These are phyloP conservation scores for Pseudococcus longispinus DNA, from an alignment of 2,888 invertebrate genomes.

Conservation along the genomic window DNA sequence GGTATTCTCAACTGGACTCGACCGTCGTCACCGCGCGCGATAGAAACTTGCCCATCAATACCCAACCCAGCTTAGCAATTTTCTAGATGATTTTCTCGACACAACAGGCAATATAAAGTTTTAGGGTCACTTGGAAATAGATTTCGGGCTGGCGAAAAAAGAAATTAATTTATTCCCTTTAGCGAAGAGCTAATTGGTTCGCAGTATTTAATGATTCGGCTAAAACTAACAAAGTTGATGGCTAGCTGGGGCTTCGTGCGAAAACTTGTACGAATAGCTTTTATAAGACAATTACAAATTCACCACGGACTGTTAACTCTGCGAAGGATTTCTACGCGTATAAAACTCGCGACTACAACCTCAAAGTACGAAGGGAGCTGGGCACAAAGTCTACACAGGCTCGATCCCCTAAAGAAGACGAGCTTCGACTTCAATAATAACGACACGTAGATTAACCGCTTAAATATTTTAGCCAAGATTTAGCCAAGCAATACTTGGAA, in stretches of 20 bases:
- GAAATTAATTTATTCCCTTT: conserved; percentile 17
- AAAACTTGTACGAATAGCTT: neutral
- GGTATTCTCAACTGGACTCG: neutral
- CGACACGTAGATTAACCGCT: neutral
- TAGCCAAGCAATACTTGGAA: neutral
- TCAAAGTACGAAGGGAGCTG: neutral
- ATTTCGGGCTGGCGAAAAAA: neutral
- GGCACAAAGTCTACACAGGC: neutral
- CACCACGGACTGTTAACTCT: neutral
- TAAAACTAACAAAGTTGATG: conserved; percentile 22
- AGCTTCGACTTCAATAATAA: neutral
- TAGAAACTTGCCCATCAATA: neutral
- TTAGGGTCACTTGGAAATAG: neutral
- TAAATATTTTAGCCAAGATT: neutral
- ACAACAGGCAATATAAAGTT: neutral
- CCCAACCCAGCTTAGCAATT: neutral
- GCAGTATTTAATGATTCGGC: conserved; percentile 7
- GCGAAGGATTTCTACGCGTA: neutral
- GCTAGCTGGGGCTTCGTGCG: neutral
- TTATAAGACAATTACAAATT: conserved; percentile 15
- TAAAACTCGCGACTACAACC: neutral
- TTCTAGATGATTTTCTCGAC: neutral
- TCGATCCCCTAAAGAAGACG: neutral
- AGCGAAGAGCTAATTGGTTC: neutral
- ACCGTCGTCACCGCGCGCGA: neutral